A percentile compares a stretch with the other conserved stretches of the same genome.
Evolutionary conservation across 2,113 vertebrate species (phyloP).

Genomic region (Cercocebus atys): DNA sequence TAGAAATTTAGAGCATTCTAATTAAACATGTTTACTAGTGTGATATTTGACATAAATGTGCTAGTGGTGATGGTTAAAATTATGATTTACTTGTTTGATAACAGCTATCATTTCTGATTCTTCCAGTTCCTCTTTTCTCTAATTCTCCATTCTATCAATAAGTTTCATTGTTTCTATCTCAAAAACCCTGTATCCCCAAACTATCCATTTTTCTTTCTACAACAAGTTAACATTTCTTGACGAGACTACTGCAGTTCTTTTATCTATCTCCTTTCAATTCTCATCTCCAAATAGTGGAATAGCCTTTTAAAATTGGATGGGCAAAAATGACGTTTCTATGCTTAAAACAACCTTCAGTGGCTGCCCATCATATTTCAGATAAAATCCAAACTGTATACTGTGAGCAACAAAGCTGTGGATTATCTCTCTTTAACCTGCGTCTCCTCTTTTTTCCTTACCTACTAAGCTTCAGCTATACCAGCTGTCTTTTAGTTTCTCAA

Average conservation of each 20-base stretch:
- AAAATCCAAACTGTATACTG: background rate
- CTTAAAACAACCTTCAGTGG: background rate
- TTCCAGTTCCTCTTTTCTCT: background rate
- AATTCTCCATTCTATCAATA: background rate
- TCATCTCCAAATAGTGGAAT: background rate
- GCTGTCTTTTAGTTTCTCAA: background rate
- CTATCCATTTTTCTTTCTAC: background rate
- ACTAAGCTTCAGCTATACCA: background rate
- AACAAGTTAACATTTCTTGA: background rate
- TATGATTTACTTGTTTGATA: background rate
- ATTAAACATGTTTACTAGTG: constrained; percentile 19
- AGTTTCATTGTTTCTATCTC: background rate
- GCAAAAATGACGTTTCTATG: background rate
- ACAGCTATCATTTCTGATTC: background rate
- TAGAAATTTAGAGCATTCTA: constrained; percentile 29
- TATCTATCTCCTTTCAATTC: background rate
- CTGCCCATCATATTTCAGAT: background rate
- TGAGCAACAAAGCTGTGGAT: background rate
- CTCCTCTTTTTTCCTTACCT: background rate
- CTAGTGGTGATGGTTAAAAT: background rate
- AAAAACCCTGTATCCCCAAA: background rate
- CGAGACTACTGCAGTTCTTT: background rate
- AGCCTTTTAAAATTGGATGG: background rate
- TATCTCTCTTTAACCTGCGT: background rate
- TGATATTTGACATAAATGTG: background rate